Evolutionary conservation across 2,888 invertebrate genomes (phyloP), one percentile per base, ranked within the genome.

Genomic region (Trisateles emortualis): DNA sequence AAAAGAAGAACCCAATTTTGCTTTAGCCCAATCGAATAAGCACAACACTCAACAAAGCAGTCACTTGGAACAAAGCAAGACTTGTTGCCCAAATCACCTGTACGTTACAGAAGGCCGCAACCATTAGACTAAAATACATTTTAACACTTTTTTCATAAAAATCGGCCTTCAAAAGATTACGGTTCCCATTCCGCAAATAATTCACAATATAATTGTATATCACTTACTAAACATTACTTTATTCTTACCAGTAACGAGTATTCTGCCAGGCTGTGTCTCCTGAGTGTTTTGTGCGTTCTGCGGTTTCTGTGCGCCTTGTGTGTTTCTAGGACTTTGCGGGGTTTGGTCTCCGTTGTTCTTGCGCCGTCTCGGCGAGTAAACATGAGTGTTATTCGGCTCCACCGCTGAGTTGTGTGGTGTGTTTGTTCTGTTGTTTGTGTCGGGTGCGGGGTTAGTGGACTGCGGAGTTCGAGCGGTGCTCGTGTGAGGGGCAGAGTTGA

Each of bases 181-280:
- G n/a, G n/a, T n/a, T n/a, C n/a, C n/a, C n/a, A 19, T 3, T 19
- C 19, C 2, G 19, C 19, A 19, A 19, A 2, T 19, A 5, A 19
- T 5, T 5, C 19, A 2, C 19, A 5, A 2, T 19, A 19, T 19
- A 19, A 2, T 19, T 19, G 3, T 3, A 19, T 2, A 19, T 2
- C 26, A 26, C 26, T 26, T 6, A 8, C 8, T 3, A 26, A 26
- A 26, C 19, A 19, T 5, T 19, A 19, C 5, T 26, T 8, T 4
- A 26, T 16, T 59, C 59, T 71, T 6, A 83, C 83, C 83, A 13
- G 72, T 55, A 2, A 79, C 78, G 1, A 76, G 8, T 8, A 68
- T 10, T 30, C 59, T 39, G 32, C 36, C 13, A 4, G 30, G 22
- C 38, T 43, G 43, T n/a, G 52, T 45, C 9, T 50, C 17, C 14